These are phyloP conservation scores for Elanus axillaris DNA, from an alignment of 2,113 vertebrate species.

Conservation along the genomic window DNA sequence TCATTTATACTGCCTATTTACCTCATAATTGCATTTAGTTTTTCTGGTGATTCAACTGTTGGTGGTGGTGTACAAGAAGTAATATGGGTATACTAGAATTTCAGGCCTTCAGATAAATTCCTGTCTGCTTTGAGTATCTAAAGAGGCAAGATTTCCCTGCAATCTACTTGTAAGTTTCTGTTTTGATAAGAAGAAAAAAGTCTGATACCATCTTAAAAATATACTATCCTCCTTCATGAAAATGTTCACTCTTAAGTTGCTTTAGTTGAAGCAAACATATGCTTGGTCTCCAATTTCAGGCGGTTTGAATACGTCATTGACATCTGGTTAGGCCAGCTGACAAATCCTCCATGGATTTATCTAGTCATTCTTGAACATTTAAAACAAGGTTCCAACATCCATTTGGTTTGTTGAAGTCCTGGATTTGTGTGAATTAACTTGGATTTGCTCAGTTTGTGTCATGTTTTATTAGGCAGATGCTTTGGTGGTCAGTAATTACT, in stretches of 20 bases:
- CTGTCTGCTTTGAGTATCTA: background rate
- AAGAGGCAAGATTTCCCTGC: background rate
- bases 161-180: background rate
- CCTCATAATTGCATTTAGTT: background rate
- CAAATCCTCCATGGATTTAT: background rate
- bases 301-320: background rate
- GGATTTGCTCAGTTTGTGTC: background rate
- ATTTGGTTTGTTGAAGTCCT: background rate
- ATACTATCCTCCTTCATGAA: background rate
- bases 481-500: background rate
- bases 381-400: background rate
- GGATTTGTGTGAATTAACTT: background rate
- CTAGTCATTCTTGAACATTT: background rate
- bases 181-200: background rate
- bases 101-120: background rate
- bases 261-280: background rate
- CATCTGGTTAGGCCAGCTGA: background rate
- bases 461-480: background rate
- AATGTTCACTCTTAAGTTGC: background rate
- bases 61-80: background rate
- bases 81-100: background rate
- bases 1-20: background rate
- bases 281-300: background rate
- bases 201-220: background rate
- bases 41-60: background rate